Evolutionary conservation across 1,140 invertebrate genomes (phyloP), one percentile per base, ranked within the genome.

Genomic region (Hyles euphorbiae): DNA sequence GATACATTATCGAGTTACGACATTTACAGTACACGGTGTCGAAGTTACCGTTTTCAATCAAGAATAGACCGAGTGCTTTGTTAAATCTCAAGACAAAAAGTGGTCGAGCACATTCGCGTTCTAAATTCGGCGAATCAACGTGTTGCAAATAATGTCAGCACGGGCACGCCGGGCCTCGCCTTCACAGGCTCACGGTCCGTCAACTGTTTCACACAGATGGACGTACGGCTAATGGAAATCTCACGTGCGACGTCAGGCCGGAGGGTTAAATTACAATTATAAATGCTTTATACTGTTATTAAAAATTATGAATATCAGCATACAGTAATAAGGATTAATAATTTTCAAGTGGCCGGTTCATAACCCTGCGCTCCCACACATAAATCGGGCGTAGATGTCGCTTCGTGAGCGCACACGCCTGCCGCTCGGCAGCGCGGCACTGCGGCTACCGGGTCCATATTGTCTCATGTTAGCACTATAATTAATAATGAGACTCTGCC

Each of bases 11-110:
- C 55, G 44, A 63, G 58, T 69, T 70, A 62, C 62, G 56, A 60
- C 50, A 58, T 48, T 63, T 53, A 60, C 53, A 60, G 60, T 65
- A 60, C 56, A 48, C 53, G 56, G 70, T 77, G 78, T 82, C 78
- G 65, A 68, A 70, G 74, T 71, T 74, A 83, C 81, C 72, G 78
- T 86, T 87, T 84, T 79, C 67, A 73, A 84, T 83, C 75, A 63
- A 60, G 59, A 54, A 66, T 33, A 54, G 53, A 55, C 56, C 22
- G 50, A 51, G 59, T 56, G 53, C n/a, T 53, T 61, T 53, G 60
- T 49, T 40, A 62, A 65, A 53, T 65, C 10, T 48, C 50, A 68
- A 63, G 53, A 60, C 60, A 46, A 40, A 43, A 60, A 53, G 53
- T 58, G 56, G 64, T 63, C 61, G 54, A 53, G 63, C 60, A 51